These are phyloP conservation scores for Drosophila atroscutellata DNA, from an alignment of 2,888 invertebrate species.

Conservation along the genomic window DNA sequence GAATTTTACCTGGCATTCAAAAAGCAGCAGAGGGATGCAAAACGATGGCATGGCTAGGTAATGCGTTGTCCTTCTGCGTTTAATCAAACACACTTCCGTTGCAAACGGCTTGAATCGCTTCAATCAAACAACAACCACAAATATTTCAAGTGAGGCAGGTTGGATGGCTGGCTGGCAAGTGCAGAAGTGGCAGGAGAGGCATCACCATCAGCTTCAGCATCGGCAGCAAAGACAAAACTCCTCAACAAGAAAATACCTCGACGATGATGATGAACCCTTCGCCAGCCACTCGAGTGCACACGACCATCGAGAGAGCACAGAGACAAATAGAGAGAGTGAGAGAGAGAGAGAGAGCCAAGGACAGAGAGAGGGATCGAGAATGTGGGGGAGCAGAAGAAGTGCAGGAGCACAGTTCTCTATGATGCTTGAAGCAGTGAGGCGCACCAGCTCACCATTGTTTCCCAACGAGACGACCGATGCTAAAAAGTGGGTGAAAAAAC, in stretches of 20 bases:
- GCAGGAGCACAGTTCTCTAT: slow-evolving; percentile 34
- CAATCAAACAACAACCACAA: slow-evolving; percentile 80
- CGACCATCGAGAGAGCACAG: slow-evolving; percentile 24
- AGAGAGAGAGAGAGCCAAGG: not conserved
- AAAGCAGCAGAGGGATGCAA: slow-evolving; percentile 17
- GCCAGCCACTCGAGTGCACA: slow-evolving; percentile 69
- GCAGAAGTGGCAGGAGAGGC: slow-evolving; percentile 34
- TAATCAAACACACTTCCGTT: slow-evolving; percentile 80
- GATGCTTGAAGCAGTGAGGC: slow-evolving; percentile 59
- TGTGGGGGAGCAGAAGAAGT: not conserved
- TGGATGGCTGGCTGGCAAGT: slow-evolving; percentile 69
- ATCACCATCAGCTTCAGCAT: slow-evolving; percentile 9
- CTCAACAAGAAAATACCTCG: slow-evolving; percentile 75
- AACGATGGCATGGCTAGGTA: slow-evolving; percentile 31
- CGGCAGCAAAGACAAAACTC: slow-evolving; percentile 74
- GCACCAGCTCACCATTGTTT: slow-evolving; percentile 54
- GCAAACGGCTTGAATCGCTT: slow-evolving; percentile 80
- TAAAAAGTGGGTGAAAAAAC: slow-evolving; percentile 68
- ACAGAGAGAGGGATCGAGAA: slow-evolving; percentile 1
- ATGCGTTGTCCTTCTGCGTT: slow-evolving; percentile 73
- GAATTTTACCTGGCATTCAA: slow-evolving; percentile 68
- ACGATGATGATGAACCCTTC: slow-evolving; percentile 78
- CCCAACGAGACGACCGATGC: slow-evolving; percentile 48
- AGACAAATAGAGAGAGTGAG: slow-evolving; percentile 24
- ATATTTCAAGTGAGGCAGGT: slow-evolving; percentile 77